Evolutionary conservation across 2,797 vertebrate species (phyloP).

Genomic region (Gymnoscopelus microlampas): DNA sequence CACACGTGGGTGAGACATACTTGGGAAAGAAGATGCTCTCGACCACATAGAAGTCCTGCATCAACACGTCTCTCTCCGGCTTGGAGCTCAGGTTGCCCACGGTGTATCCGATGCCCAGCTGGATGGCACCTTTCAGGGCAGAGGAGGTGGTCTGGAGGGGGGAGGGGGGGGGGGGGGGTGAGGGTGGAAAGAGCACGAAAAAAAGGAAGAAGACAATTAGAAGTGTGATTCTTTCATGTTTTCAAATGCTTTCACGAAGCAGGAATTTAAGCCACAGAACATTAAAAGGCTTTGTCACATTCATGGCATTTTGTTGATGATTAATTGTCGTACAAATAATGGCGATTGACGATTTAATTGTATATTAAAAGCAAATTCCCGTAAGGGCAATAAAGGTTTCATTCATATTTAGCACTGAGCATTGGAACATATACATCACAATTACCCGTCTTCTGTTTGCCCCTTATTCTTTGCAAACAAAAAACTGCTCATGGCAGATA

Average conservation of each 20-base stretch:
- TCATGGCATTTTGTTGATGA: too few relatives aligned
- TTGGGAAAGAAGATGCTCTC: conserved; percentile 99
- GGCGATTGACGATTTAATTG: too few relatives aligned
- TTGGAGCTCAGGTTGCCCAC: conserved; percentile 98
- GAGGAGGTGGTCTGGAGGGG: conserved; percentile 91
- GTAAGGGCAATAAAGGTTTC: too few relatives aligned
- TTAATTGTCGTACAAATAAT: too few relatives aligned
- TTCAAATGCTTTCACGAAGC: conserved; percentile 3
- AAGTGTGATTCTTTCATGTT: background rate
- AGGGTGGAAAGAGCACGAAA: conserved; percentile 4
- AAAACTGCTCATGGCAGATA: too few relatives aligned
- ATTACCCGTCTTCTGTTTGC: too few relatives aligned
- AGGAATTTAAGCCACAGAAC: background rate
- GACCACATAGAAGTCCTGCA: conserved; percentile 98
- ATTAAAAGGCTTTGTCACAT: too few relatives aligned
- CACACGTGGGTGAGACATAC: conserved; percentile 62
- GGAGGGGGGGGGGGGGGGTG: conserved; percentile 9
- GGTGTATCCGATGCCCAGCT: conserved; percentile 97
- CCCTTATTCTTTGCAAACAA: too few relatives aligned
- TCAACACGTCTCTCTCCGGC: conserved; percentile 95
- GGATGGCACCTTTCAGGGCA: conserved; percentile 95
- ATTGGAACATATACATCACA: too few relatives aligned
- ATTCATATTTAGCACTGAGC: too few relatives aligned
- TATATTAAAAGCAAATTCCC: too few relatives aligned
- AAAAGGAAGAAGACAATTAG: conserved; percentile 28